A percentile compares a stretch with the other conserved stretches of the same genome.
Conservation (phyloP, 2,797 vertebrate genomes). For the Enteromius radiatus region DNA sequence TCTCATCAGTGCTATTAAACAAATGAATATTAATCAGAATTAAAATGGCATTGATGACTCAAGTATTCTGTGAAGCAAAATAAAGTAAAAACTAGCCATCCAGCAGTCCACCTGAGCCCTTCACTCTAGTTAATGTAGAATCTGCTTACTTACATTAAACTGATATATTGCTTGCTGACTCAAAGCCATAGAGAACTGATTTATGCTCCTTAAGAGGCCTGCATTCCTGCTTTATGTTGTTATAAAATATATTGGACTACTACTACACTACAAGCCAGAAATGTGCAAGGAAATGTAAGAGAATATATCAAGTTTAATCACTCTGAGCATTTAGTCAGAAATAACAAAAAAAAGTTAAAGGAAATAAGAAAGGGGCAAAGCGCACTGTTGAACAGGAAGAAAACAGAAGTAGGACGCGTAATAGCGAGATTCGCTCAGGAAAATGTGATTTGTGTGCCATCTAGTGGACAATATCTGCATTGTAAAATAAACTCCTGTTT, state of each 20-base stretch:
- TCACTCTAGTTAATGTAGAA: background rate
- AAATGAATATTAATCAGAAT: background rate
- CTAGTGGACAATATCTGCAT: conserved; percentile 4
- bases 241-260: background rate
- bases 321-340: background rate
- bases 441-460: background rate
- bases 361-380: background rate
- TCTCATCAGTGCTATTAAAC: background rate
- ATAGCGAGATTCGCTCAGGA: background rate
- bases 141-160: background rate
- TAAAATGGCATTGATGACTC: background rate
- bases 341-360: background rate
- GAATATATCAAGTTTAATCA: background rate
- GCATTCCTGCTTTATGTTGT: background rate
- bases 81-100: background rate
- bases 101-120: background rate
- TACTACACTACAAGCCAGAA: background rate
- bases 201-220: background rate
- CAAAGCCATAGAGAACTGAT: background rate
- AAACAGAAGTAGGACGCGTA: background rate
- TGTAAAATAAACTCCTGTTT: background rate
- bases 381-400: background rate
- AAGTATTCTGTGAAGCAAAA: background rate
- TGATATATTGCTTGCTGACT: conserved; percentile 11
- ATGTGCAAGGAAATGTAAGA: background rate